These are phyloP conservation scores for Xanthorhoe designata DNA, from an alignment of 2,888 invertebrate species.

Conservation along the genomic window DNA sequence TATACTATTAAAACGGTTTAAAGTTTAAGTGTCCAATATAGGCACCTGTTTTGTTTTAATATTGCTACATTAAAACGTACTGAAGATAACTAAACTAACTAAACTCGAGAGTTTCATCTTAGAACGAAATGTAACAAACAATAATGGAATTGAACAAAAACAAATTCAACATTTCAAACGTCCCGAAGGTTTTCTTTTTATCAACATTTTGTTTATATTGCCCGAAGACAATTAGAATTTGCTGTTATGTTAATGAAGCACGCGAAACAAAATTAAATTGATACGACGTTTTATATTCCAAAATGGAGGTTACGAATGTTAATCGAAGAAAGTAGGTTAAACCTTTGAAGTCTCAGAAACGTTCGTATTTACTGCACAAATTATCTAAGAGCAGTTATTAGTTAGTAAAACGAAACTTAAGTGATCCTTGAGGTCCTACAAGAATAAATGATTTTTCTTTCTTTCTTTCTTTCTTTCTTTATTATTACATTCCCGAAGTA, in stretches of 20 bases:
- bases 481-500: no score
- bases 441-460: no score
- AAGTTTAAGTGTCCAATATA: neutral
- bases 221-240: slow-evolving; percentile 35
- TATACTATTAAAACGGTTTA: slow-evolving; percentile 11
- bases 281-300: slow-evolving; percentile 21
- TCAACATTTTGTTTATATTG: slow-evolving; percentile 22
- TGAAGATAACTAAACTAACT: neutral
- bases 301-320: slow-evolving; percentile 19
- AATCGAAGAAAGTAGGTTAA: slow-evolving; percentile 23
- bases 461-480: no score
- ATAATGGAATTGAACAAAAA: slow-evolving; percentile 14
- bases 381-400: neutral
- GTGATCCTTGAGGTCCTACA: no score
- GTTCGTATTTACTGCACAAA: neutral
- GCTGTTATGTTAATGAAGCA: slow-evolving; percentile 41
- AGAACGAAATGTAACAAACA: neutral
- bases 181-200: slow-evolving; percentile 33
- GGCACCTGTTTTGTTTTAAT: neutral
- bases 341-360: neutral
- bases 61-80: neutral
- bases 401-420: no score
- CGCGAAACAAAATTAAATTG: slow-evolving; percentile 40
- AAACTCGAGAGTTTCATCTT: neutral
- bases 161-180: slow-evolving; percentile 10